phyloP scores from a whole-genome alignment of 2,113 vertebrate genomes.

The Haemorhous mexicanus region DNA sequence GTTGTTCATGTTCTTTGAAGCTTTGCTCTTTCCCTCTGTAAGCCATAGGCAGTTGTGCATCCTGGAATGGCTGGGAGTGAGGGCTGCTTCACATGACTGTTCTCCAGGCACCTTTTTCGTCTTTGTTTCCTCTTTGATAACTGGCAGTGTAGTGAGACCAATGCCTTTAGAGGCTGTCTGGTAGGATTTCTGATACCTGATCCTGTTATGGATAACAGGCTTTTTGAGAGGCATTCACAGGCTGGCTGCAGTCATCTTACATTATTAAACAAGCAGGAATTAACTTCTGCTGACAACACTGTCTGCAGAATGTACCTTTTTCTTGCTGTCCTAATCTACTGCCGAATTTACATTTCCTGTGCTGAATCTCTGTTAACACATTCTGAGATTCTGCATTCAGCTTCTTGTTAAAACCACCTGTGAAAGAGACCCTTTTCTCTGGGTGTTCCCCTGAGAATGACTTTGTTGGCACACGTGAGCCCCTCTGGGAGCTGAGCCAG shows the following conservation, averaged over 20 bases:
- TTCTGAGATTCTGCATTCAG: not conserved
- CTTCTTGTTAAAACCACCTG: not conserved
- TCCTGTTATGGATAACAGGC: not conserved
- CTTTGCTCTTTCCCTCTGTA: not conserved
- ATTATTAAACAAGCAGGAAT: constrained; percentile 32
- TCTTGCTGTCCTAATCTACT: not conserved
- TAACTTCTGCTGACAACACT: not conserved
- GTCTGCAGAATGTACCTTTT: not conserved
- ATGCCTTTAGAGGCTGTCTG: not conserved
- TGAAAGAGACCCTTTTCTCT: not conserved
- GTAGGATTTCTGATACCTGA: not conserved
- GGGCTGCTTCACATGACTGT: not conserved
- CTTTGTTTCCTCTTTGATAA: not conserved
- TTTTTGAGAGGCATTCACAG: not conserved
- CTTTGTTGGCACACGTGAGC: not conserved
- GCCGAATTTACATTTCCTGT: not conserved
- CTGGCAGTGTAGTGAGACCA: not conserved
- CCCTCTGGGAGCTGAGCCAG: constrained; percentile 9
- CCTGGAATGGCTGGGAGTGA: not conserved
- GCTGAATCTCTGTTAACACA: not conserved
- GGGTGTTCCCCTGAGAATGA: not conserved
- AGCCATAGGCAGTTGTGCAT: not conserved
- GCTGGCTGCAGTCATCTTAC: constrained; percentile 9
- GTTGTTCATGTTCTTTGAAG: not conserved
- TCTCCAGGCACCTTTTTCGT: not conserved